Evolutionary conservation across 2,113 vertebrate genomes (phyloP).

Genomic region (Acrocephalus kingi): DNA sequence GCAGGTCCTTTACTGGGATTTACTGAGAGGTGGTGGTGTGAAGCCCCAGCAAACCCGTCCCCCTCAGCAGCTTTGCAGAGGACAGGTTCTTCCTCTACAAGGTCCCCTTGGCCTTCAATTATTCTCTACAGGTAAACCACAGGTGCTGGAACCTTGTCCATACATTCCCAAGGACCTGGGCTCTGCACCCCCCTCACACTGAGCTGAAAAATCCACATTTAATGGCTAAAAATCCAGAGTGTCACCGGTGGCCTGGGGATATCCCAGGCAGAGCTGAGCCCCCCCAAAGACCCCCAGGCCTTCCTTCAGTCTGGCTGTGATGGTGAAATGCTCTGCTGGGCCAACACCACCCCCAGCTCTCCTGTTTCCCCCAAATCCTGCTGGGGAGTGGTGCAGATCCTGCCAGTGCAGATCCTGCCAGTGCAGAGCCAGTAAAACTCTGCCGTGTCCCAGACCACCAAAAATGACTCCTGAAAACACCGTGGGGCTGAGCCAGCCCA

Average conservation of each 20-base stretch:
- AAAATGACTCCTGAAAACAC: background rate
- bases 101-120: background rate
- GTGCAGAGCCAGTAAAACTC: background rate
- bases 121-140: background rate
- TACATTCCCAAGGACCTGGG: background rate
- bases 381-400: background rate
- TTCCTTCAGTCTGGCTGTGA: background rate
- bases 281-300: accelerated
- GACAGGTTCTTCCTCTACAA: no score
- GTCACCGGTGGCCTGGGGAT: accelerated
- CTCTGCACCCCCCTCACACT: background rate
- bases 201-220: background rate
- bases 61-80: background rate
- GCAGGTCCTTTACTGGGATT: background rate
- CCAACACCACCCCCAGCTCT: background rate
- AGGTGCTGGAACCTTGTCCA: background rate
- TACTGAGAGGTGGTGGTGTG: background rate
- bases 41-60: background rate
- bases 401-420: background rate
- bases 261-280: background rate
- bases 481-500: accelerated
- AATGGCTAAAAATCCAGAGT: background rate
- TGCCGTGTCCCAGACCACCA: accelerated
- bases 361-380: background rate
- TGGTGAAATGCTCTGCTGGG: background rate